Evolutionary conservation across 2,797 vertebrate genomes (phyloP).

Genomic region (Argentina silus): DNA sequence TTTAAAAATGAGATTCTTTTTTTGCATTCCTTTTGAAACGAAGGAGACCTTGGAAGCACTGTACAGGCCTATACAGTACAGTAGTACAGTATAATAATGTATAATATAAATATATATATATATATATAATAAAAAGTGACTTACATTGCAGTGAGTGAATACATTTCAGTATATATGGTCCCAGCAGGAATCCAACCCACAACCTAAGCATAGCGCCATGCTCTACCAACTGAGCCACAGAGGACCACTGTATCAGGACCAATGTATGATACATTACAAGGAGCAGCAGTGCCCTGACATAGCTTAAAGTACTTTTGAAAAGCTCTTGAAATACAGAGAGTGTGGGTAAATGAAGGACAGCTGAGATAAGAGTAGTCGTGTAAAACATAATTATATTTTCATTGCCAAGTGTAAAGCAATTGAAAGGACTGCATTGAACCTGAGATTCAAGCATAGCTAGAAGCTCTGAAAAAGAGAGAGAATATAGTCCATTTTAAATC

Average conservation of each 20-base stretch:
- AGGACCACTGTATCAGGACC: no score
- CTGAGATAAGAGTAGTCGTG: constrained; percentile 76
- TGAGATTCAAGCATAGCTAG: constrained; percentile 75
- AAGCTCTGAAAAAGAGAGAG: constrained; percentile 64
- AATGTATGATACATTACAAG: constrained; percentile 11
- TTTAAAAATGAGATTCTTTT: not conserved
- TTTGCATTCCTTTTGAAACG: constrained; percentile 11
- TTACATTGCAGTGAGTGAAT: no score
- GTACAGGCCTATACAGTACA: constrained; percentile 1
- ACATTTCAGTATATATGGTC: no score
- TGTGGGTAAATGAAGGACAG: constrained; percentile 65
- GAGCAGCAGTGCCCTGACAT: constrained; percentile 52
- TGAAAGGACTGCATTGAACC: constrained; percentile 80
- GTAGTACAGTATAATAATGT: not conserved
- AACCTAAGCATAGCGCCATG: no score
- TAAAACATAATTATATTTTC: constrained; percentile 82
- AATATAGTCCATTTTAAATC: constrained; percentile 57
- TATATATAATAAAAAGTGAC: no score
- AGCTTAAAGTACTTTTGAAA: constrained; percentile 72
- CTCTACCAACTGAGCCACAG: no score
- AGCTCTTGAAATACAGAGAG: constrained; percentile 65
- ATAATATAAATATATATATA: no score
- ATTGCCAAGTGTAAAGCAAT: constrained; percentile 56
- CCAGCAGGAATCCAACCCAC: no score
- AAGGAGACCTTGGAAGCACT: constrained; percentile 8